Base-by-base conservation (phyloP, 1,140 invertebrate genomes). In the Halesus radiatus region DNA sequence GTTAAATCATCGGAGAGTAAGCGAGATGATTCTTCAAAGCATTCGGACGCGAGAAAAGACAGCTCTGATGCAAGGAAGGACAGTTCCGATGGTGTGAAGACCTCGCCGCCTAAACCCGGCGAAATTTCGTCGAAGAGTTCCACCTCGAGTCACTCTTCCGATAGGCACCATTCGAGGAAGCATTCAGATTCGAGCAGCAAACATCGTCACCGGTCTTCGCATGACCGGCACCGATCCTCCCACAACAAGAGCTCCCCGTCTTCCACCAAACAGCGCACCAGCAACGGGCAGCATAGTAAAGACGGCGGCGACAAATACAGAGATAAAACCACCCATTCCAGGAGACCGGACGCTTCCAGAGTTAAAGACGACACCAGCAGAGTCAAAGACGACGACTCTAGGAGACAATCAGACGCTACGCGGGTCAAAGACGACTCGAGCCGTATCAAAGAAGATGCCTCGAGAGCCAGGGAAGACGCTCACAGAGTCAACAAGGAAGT, bases 81-180 rank as follows among this genome's bases (percentile, higher is more conserved):
- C 7, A 45, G 23, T 23, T 50, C 66, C 0, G 66, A 70, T 23
- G 37, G n/a, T 52, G 23, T 13, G 6, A 70, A 70, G 20, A 68
- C 64, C 4, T 23, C 20, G 10, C 16, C 62, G 3, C 6, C 62
- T 26, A 66, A 66, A 66, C 13, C 62, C 3, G 62, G 62, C 1
- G 62, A 66, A 16, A 29, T 70, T 18, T 83, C 81, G 22, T 80
- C 78, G 2, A 83, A 83, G 76, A 80, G 70, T 37, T 83, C 81
- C 23, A 78, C 81, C 26, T 83, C 81, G 6, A 76, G 76, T 62
- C 82, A 81, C 32, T 81, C 79, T 6, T 78, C 76, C 26, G 79
- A 83, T 3, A 29, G 73, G 32, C 76, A 80, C 37, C 68, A 75
- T 62, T 79, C 81, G 8, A 78, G 75, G 45, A 78, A 80, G 66